Evolutionary conservation across 2,113 vertebrate species (phyloP), one percentile per base, ranked within the genome.

Genomic region (Halcyon malimbica): DNA sequence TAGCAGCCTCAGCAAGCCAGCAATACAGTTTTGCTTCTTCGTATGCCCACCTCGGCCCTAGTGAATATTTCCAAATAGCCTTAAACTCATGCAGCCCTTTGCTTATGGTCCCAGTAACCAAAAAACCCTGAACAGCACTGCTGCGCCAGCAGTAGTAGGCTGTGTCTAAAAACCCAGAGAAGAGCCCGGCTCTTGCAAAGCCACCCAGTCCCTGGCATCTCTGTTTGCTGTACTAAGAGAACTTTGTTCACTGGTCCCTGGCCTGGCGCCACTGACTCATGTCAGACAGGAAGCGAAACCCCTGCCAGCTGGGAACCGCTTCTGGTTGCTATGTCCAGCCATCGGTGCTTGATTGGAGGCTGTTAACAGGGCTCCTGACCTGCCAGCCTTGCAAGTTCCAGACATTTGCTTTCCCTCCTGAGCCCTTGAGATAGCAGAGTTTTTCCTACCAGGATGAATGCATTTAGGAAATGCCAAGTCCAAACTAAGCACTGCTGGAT

Each of bases 161-260:
- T 81, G 18, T 17, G 29, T 31, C 50, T 48, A 25, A 80, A 90
- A 89, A 2, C 20, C 15, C 46, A 41, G 35, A 71, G 68, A 41
- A 79, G 50, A 75, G 31, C 50, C 28, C 46, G 62, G 50, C 31
- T 77, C 75, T 53, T 37, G 53, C 77, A 59, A 41, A 83, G 42
- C 81, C 70, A 53, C 21, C 26, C 67, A 33, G 84, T 65, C 70
- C 74, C 70, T 80, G 60, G 81, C 9, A 2, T 62, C 81, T 73
- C 53, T 89, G 86, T 95, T 93, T 78, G 74, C 81, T 54, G 50
- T 59, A 89, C 89, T 94, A 95, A 96, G 94, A 91, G 74, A 68
- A 94, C 96, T 93, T 94, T 95, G 90, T 96, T 93, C 13, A 9
- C 91, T 78, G 89, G 44, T 65, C 57, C 41, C 89, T 95, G 93